A percentile compares a stretch with the other conserved stretches of the same genome.
Conservation (phyloP, 2,113 vertebrate genomes). For the Bos taurus region ARS-UCD2.0 NC_037348.1:8271001-8271500, state of each 20-base stretch:
- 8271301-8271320: accelerated
- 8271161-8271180: background rate
- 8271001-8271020: background rate
- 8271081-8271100: background rate
- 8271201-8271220: background rate
- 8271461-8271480: background rate
- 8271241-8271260: no score
- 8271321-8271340: background rate
- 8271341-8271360: background rate
- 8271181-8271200: background rate
- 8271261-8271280: background rate
- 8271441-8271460: no score
- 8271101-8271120: accelerated
- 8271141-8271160: background rate
- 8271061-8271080: background rate
- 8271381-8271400: background rate
- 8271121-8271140: background rate
- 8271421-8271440: background rate
- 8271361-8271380: background rate
- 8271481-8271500: background rate
- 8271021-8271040: background rate
- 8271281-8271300: accelerated
- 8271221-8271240: background rate
- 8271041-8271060: background rate
- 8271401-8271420: background rate